Evolutionary conservation across 2,888 invertebrate genomes (phyloP).

Genomic region (Prosopocoilus inquinatus): DNA sequence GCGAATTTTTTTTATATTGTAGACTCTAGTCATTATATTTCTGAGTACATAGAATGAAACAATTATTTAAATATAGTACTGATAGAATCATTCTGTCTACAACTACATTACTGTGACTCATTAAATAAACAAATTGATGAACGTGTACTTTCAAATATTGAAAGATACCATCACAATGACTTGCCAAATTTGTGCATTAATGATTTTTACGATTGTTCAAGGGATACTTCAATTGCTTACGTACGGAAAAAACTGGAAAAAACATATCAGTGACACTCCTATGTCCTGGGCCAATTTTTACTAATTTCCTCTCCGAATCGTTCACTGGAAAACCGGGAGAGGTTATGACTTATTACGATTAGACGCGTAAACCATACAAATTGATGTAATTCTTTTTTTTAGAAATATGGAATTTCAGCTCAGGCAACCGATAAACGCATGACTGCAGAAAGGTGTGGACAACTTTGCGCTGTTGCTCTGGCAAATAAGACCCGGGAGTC

Average conservation of each 20-base stretch:
- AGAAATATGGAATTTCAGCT: constrained; percentile 48
- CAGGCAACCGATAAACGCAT: constrained; percentile 54
- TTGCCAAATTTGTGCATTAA: constrained; percentile 6
- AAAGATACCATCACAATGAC: too few species aligned
- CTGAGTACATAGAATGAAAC: too few species aligned
- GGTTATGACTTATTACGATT: constrained; percentile 43
- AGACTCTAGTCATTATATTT: too few species aligned
- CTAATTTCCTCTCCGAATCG: constrained; percentile 64
- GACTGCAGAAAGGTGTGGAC: constrained; percentile 58
- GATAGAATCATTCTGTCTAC: too few species aligned
- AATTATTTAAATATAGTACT: too few species aligned
- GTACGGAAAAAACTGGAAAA: constrained; percentile 58
- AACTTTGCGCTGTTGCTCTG: constrained; percentile 58
- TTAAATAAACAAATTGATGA: too few species aligned
- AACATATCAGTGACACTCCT: constrained; percentile 65
- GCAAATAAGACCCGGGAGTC: constrained; percentile 62
- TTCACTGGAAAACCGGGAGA: constrained; percentile 65
- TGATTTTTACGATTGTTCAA: constrained; percentile 48
- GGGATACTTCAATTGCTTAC: constrained; percentile 70
- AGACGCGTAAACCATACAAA: background rate
- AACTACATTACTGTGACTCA: too few species aligned
- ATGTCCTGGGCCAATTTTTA: constrained; percentile 78
- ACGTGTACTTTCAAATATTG: too few species aligned
- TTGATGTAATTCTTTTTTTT: constrained; percentile 18
- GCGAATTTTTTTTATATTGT: too few species aligned